Evolutionary conservation across 2,113 vertebrate genomes (phyloP), one percentile per base, ranked within the genome.

Genomic region (Bostrychus sinensis): DNA sequence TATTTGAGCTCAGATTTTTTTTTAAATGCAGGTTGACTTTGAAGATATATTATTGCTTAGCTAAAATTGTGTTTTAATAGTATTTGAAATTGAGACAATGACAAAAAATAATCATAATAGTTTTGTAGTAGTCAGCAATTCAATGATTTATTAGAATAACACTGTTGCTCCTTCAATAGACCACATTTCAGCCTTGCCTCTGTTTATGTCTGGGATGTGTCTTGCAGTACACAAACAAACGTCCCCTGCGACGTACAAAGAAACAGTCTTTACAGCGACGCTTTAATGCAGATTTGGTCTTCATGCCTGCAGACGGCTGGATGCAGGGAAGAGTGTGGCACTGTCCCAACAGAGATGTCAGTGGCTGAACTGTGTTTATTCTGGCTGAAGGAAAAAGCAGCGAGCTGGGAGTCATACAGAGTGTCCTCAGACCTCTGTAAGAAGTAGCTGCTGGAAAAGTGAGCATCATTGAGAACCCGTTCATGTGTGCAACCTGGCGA

Each of bases 211-310:
- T 91, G 0, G 94, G 94, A 69, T 95, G 77, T 6, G 87, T 92
- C 81, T 93, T 96, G 87, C 94, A 96, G 76, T 22, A 91, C 17
- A 96, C 91, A 74, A 88, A 95, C 30, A 95, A 61, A 0, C 58
- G 87, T 2, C 94, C 95, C 2, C 92, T 91, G n/a, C 95, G 89
- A 36, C 89, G 90, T 1, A 96, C 95, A 34, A 92, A 62, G 85
- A 90, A 95, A 63, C 96, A 98, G 88, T 95, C 95, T 81, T 91
- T 92, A 81, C 97, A 99, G n/a, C 96, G 95, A 69, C 66, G 91
- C 66, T 25, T 93, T 48, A 98, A 25, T 3, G 79, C 69, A 0
- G 59, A 77, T 82, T 94, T 96, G 56, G 92, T 94, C 85, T 98
- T 99, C 92, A 99, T 93, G 1, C 94, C 94, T 0, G 78, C 53